Conservation (phyloP, 64 coral and sea anemone species). For the Platygyra sinensis region DNA sequence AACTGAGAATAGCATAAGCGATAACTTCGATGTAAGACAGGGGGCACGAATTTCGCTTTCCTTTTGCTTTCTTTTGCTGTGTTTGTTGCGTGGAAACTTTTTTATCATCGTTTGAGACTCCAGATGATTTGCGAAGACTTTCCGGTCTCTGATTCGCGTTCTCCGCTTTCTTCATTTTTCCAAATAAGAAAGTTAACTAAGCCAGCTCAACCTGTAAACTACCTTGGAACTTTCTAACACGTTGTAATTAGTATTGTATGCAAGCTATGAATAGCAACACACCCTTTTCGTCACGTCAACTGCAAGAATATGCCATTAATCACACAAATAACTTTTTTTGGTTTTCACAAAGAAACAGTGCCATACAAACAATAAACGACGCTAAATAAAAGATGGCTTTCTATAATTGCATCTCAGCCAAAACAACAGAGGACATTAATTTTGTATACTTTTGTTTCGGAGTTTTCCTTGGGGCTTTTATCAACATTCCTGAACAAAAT, state of each 20-base stretch:
- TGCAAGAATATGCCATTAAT: neutral
- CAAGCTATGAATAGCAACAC: neutral
- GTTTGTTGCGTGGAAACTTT: neutral
- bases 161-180: neutral
- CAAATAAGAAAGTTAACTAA: neutral
- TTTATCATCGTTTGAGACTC: neutral
- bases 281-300: neutral
- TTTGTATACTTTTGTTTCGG: neutral
- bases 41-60: slow-evolving; percentile 26
- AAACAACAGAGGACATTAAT: neutral
- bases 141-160: neutral
- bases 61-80: neutral
- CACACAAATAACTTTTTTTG: neutral
- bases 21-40: slow-evolving; percentile 57
- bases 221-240: neutral
- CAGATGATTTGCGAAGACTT: neutral
- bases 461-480: neutral
- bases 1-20: slow-evolving; percentile 42
- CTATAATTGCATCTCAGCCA: neutral
- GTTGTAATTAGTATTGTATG: neutral
- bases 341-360: neutral
- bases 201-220: neutral
- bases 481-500: neutral
- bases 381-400: neutral
- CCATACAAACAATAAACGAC: neutral